Conservation (phyloP, 1,140 invertebrate genomes). For the Sycophaga agraensis region DNA sequence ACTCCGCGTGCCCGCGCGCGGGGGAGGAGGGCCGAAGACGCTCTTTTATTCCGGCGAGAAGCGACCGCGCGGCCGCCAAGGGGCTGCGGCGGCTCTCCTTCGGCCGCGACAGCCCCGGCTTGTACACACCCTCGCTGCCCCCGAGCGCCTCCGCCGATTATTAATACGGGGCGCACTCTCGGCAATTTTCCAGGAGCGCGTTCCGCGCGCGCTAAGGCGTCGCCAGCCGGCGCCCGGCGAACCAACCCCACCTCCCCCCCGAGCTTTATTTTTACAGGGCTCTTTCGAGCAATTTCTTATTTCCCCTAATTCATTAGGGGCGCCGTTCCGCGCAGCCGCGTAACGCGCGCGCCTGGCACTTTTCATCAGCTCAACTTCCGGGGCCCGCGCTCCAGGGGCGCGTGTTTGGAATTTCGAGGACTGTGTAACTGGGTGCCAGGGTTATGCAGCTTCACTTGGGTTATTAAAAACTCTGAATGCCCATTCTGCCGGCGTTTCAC, state of each 20-base stretch:
- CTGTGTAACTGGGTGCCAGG: not conserved
- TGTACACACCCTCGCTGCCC: too few species aligned
- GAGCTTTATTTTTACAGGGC: slow-evolving; percentile 55
- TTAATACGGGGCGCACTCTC: slow-evolving; percentile 57
- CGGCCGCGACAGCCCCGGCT: too few species aligned
- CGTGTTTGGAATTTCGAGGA: not conserved
- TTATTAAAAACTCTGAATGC: slow-evolving; percentile 28
- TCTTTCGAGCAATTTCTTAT: slow-evolving; percentile 59
- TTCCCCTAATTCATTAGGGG: slow-evolving; percentile 58
- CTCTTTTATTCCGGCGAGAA: too few species aligned
- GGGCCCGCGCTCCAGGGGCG: not conserved
- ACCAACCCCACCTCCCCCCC: too few species aligned
- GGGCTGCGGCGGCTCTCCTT: too few species aligned
- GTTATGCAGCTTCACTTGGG: not conserved
- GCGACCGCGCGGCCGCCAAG: too few species aligned
- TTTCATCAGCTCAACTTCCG: slow-evolving; percentile 35
- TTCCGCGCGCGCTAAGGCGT: slow-evolving; percentile 40
- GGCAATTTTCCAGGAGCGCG: slow-evolving; percentile 54
- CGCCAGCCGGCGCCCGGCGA: not conserved
- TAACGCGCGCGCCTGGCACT: slow-evolving; percentile 41
- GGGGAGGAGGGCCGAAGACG: too few species aligned
- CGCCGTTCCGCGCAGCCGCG: slow-evolving; percentile 50
- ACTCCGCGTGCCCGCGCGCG: too few species aligned
- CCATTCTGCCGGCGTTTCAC: not conserved
- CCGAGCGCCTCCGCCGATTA: slow-evolving; percentile 56